Conservation (phyloP, 2,113 vertebrate species). For the Brachypodius melanocephalos region DNA sequence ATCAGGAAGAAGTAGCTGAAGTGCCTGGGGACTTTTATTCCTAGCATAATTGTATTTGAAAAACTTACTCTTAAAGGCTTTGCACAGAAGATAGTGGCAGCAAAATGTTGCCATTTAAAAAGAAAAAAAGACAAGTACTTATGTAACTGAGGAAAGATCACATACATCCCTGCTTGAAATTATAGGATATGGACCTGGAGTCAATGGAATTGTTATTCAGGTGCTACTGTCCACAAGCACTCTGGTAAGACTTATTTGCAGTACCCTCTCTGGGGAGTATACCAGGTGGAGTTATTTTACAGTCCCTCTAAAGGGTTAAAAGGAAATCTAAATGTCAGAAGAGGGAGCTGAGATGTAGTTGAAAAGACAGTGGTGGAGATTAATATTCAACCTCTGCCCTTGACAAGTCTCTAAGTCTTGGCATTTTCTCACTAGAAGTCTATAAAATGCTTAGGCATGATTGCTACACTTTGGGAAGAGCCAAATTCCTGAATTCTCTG, state of each 20-base stretch:
- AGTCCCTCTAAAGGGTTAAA: slow-evolving; percentile 40
- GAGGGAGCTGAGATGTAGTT: slow-evolving; percentile 55
- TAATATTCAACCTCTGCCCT: slow-evolving; percentile 62
- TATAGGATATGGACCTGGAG: neutral
- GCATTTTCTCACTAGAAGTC: slow-evolving; percentile 62
- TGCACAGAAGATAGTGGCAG: neutral
- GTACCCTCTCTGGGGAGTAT: neutral
- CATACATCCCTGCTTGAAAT: neutral
- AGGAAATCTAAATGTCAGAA: slow-evolving; percentile 20
- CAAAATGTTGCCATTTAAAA: neutral
- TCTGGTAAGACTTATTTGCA: neutral
- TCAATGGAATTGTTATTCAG: neutral
- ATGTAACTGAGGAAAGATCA: neutral
- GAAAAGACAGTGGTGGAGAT: slow-evolving; percentile 44
- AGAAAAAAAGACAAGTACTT: neutral
- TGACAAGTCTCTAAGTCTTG: slow-evolving; percentile 47
- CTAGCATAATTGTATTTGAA: neutral
- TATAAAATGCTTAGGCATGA: slow-evolving; percentile 56
- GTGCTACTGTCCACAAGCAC: neutral
- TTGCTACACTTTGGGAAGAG: slow-evolving; percentile 37
- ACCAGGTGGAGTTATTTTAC: neutral
- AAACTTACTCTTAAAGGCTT: neutral
- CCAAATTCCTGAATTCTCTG: slow-evolving; percentile 36
- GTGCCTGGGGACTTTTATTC: neutral
- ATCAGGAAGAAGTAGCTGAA: neutral